Base-by-base conservation (phyloP, 2,113 vertebrate genomes). In the Carettochelys insculpta region DNA sequence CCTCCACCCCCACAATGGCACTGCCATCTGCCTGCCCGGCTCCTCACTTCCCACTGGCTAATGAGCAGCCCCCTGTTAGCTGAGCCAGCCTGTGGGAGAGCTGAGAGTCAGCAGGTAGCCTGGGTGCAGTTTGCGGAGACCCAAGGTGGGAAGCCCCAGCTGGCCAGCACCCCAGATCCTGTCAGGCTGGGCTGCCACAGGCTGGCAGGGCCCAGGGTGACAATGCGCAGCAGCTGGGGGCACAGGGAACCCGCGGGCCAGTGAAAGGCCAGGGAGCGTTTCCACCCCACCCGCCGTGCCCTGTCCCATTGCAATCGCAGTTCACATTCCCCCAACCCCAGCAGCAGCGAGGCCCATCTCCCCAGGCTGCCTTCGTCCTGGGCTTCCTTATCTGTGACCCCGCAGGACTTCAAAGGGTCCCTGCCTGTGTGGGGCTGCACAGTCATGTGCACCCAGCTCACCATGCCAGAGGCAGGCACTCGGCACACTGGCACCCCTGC, bases 401-500 rank as follows among this genome's bases (percentile, higher is more conserved):
- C 7, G 11, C 58, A 65, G 58, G 58, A 34, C 58, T 65, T 17
- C 17, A 2, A 38, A 10, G 14, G 31, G 29, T 13, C 31, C 14
- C 3, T 14, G 29, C 34, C 56, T 61, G 5, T 29, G 58, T 53
- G 79, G 76, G 61, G 79, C 50, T 31, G 95, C 91, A 88, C 94
- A 61, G 83, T 50, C 82, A 3, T 83, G 95, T n/a, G n/a, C 85
- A 24, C 29, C 43, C 43, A 25, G 41, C 75, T 25, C 5, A 2
- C 73, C 22, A 4, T 19, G 29, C 24, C 41, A 14, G 17, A 34
- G 34, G 11, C 43, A 48, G 5, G 68, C 53, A 77, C 54, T 90
- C 76, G 85, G 71, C 92, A n/a, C n/a, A n/a, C 93, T 94, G 34
- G 61, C 20, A n/a, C 97, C 95, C 50, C 90, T 88, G 79, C 9